These are phyloP conservation scores for Channallabes apus DNA, from an alignment of 2,797 vertebrate genomes.

Conservation along the genomic window DNA sequence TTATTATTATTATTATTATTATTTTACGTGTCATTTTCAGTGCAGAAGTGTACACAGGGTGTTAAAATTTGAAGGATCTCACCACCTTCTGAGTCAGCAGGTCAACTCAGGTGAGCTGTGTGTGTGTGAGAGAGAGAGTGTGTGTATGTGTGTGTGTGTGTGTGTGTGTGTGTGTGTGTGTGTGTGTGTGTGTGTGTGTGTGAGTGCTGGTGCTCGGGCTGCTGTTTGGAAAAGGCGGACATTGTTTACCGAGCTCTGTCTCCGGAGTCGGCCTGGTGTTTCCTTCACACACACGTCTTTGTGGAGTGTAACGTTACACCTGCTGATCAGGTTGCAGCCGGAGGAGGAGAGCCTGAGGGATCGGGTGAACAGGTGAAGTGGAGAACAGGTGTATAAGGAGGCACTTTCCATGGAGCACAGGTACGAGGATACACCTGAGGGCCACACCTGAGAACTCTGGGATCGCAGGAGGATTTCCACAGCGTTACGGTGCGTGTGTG, in stretches of 20 bases:
- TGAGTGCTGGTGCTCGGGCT: neutral
- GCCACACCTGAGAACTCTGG: neutral
- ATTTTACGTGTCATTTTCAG: too few relatives aligned
- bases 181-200: neutral
- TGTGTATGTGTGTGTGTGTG: too few relatives aligned
- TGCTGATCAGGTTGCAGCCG: slow-evolving; percentile 55
- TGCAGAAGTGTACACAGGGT: too few relatives aligned
- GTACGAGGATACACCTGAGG: neutral
- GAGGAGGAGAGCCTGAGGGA: slow-evolving; percentile 15
- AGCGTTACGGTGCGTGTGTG: neutral
- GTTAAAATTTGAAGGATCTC: neutral
- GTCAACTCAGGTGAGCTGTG: neutral
- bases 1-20: too few relatives aligned
- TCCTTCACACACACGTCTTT: slow-evolving; percentile 55
- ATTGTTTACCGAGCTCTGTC: neutral
- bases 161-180: too few relatives aligned
- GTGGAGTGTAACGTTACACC: slow-evolving; percentile 57
- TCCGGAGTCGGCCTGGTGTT: neutral
- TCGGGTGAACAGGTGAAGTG: slow-evolving; percentile 36
- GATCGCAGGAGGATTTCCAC: neutral
- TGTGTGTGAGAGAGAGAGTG: too few relatives aligned
- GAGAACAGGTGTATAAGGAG: slow-evolving; percentile 48
- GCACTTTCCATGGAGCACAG: slow-evolving; percentile 25
- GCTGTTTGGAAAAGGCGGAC: neutral
- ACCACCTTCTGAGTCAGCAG: neutral